phyloP scores from a whole-genome alignment of 2,797 vertebrate species.

The Eulemur rubriventer region DNA sequence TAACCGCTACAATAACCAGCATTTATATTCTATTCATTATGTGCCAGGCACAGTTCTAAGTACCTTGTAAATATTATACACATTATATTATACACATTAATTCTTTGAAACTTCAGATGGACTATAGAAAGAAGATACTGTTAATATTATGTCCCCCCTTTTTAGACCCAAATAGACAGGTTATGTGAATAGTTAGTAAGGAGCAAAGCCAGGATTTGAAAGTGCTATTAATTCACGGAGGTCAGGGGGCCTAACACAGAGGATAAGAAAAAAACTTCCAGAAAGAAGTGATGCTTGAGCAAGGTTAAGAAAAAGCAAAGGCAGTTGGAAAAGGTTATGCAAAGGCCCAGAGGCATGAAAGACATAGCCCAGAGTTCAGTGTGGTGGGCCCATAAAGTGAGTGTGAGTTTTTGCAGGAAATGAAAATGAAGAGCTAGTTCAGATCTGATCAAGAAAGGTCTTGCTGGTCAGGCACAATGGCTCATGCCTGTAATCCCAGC shows the following conservation, averaged over 20 bases:
- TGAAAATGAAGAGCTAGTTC: not conserved
- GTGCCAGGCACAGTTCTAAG: not conserved
- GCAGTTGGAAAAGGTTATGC: not conserved
- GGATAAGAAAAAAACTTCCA: not conserved
- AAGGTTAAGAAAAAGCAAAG: not conserved
- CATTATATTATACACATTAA: not conserved
- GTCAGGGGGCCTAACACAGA: not conserved
- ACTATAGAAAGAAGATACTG: not conserved
- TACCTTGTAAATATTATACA: not conserved
- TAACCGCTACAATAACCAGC: not conserved
- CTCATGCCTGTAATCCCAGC: not conserved
- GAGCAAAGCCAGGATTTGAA: not conserved
- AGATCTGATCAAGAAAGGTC: not conserved
- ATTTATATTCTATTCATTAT: not conserved
- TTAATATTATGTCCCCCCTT: not conserved
- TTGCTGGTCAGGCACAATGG: not conserved
- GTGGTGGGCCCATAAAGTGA: not conserved
- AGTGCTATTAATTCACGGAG: not conserved
- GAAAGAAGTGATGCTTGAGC: not conserved
- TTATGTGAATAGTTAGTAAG: not conserved
- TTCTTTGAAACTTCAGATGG: not conserved
- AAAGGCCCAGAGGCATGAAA: not conserved
- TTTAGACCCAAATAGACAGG: not conserved
- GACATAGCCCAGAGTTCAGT: not conserved
- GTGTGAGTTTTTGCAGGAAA: not conserved